Base-by-base conservation (phyloP, 2,113 vertebrate species). In the Crotophaga sulcirostris region DNA sequence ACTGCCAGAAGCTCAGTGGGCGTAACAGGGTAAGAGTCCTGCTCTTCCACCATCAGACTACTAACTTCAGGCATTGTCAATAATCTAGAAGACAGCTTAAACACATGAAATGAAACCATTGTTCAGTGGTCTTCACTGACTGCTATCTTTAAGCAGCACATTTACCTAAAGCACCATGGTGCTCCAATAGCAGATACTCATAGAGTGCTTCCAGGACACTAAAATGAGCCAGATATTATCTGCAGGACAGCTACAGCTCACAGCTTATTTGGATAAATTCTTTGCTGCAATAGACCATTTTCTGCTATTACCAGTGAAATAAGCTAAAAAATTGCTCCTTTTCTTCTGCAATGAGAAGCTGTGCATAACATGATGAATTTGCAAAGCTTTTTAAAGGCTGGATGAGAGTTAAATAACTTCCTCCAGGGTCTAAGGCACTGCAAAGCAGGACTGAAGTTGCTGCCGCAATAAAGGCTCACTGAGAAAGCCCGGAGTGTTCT, bases 241-340 rank as follows among this genome's bases (percentile, higher is more conserved):
- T 69, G 18, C n/a, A 83, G 81, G 51, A 73, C 34, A 45, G 74
- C 49, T 73, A 18, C 1, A 19, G 84, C 82, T 87, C 55, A 33
- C 67, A 80, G 93, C 82, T 94, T 81, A 92, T 92, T 96, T 94
- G 76, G 90, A 89, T n/a, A 80, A 81, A 52, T 84, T 84, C 56
- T 84, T 77, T 80, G 24, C 69, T 84, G 93, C 60, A 89, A 59
- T 75, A 78, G 44, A 38, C 56, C 56, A 81, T 93, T 96, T 95
- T 92, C 83, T 90, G 68, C 68, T 89, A 59, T 95, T 93, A 74
- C 51, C 33, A 19, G 76, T 29, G 80, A 81, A 90, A 88, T 69
- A 64, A 92, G 80, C 79, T 90, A 38, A 67, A 63, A 66, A 62
- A 82, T 1, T 11, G 33, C 47, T 73, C 12, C 58, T 86, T 77